Percentiles rank a stretch among this genome's conserved stretches.
phyloP scores from a whole-genome alignment of 2,113 vertebrate species.

The Arenaria interpres region DNA sequence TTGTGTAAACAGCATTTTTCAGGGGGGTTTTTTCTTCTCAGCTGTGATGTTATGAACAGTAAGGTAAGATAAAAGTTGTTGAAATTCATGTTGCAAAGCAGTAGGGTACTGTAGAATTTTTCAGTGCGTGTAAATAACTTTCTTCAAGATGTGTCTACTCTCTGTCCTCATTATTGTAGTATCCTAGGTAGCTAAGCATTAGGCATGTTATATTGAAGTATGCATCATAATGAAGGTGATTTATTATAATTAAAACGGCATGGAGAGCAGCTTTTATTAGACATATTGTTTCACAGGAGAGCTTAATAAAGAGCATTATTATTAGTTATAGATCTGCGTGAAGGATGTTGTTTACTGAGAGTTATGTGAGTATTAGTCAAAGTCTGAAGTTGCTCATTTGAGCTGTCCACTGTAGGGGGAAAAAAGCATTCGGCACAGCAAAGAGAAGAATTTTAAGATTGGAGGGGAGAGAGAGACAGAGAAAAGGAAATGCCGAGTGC shows the following conservation, averaged over 20 bases:
- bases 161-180: slow-evolving; percentile 72
- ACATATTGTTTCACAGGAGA: slow-evolving; percentile 74
- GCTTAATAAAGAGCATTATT: slow-evolving; percentile 79
- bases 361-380: slow-evolving; percentile 73
- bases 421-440: slow-evolving; percentile 38
- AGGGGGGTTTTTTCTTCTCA: slow-evolving; percentile 26
- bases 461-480: slow-evolving; percentile 13
- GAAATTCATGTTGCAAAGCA: slow-evolving; percentile 74
- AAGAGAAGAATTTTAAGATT: slow-evolving; percentile 71
- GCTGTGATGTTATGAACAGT: slow-evolving; percentile 68
- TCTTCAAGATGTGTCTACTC: slow-evolving; percentile 47
- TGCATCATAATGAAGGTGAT: slow-evolving; percentile 81
- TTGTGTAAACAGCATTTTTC: slow-evolving; percentile 79
- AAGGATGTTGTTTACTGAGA: slow-evolving; percentile 75
- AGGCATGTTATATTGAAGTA: slow-evolving; percentile 69
- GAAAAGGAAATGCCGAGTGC: slow-evolving; percentile 68
- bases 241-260: slow-evolving; percentile 83
- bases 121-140: slow-evolving; percentile 76
- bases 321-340: slow-evolving; percentile 78
- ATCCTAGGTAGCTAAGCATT: slow-evolving; percentile 71
- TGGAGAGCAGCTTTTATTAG: slow-evolving; percentile 72
- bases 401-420: slow-evolving; percentile 48
- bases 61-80: slow-evolving; percentile 83
- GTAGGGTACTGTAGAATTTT: slow-evolving; percentile 63
- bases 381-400: slow-evolving; percentile 76